A percentile compares a stretch with the other conserved stretches of the same genome.
phyloP scores from a whole-genome alignment of 1,140 invertebrate genomes.

The Drosophila ficusphila region DNA sequence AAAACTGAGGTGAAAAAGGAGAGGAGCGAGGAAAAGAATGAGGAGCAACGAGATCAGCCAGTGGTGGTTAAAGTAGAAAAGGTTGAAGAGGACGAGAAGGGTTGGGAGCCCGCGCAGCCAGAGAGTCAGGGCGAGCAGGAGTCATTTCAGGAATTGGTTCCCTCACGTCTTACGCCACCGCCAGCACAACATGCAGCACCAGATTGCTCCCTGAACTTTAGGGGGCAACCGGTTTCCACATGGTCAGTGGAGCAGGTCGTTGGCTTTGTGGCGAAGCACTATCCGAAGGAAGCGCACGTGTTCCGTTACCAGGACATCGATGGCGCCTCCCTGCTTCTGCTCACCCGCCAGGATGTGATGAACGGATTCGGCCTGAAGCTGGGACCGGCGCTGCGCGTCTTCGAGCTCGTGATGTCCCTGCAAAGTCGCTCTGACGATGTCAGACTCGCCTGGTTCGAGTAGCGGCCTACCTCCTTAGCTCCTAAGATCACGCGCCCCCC shows the following conservation, averaged over 20 bases:
- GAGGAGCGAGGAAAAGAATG: not conserved
- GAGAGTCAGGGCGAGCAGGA: not conserved
- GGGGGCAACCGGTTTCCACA: slow-evolving; percentile 15
- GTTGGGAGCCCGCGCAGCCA: not conserved
- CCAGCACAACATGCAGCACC: too few species aligned
- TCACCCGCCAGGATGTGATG: slow-evolving; percentile 72
- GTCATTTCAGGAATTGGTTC: not conserved
- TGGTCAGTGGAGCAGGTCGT: slow-evolving; percentile 76
- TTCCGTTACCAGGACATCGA: slow-evolving; percentile 76
- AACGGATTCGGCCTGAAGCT: slow-evolving; percentile 71
- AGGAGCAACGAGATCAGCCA: not conserved
- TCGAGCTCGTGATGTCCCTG: slow-evolving; percentile 59
- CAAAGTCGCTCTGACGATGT: slow-evolving; percentile 59
- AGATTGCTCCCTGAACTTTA: not conserved
- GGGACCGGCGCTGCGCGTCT: slow-evolving; percentile 72
- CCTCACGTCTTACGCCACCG: not conserved
- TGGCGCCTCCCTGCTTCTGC: slow-evolving; percentile 68
- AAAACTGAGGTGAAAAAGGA: not conserved
- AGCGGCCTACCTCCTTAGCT: slow-evolving; percentile 10
- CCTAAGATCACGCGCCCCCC: slow-evolving; percentile 8
- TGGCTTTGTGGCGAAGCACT: slow-evolving; percentile 47
- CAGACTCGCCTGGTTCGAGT: slow-evolving; percentile 43
- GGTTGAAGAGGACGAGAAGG: not conserved
- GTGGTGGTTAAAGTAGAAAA: not conserved
- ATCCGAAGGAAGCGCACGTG: slow-evolving; percentile 63